Evolutionary conservation across 2,888 invertebrate species (phyloP), one percentile per base, ranked within the genome.

Genomic region (Parapristionchus giblindavisi): DNA sequence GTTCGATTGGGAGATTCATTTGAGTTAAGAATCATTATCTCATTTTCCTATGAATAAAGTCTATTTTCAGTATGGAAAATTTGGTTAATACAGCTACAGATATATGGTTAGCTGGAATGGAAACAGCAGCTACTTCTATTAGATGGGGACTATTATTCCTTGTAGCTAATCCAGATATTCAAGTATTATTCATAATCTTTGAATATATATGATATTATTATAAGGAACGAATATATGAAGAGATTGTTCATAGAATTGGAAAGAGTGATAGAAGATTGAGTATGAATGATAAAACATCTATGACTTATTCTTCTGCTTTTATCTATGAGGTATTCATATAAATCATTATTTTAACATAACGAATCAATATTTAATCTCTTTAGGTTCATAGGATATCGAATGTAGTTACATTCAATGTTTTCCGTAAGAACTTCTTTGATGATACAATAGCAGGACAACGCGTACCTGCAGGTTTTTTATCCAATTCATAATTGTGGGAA

Each of bases 61-160:
- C 24, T 29, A 14, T 21, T 71, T 74, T 40, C 74, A 74, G 51
- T n/a, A 38, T 43, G 51, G 74, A 63, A n/a, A 74, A 74, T n/a
- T 51, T 74, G 32, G 63, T 74, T 48, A 74, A 74, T 27, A 74
- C 74, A 3, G 63, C 60, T 2, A 74, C 74, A 2, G 74, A 74
- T n/a, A 43, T 74, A n/a, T 74, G 74, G 74, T 24, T 74, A 51
- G 74, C 74, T n/a, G 74, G 74, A n/a, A 51, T 68, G 68, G 74
- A 74, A 38, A 74, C 74, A 21, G 74, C 74, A 24, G 74, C 74
- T 8, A 74, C 74, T 17, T 60, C 74, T 17, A 74, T 74, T 11
- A 2, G 74, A 74, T 74, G 74, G 74, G 74, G 60, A 51, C 38
- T 74, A 6, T 36, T 63, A 3, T 29, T 74, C 8, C 48, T 74